These are phyloP conservation scores for Neopelma chrysocephalum DNA, from an alignment of 2,797 vertebrate species.

Conservation along the genomic window DNA sequence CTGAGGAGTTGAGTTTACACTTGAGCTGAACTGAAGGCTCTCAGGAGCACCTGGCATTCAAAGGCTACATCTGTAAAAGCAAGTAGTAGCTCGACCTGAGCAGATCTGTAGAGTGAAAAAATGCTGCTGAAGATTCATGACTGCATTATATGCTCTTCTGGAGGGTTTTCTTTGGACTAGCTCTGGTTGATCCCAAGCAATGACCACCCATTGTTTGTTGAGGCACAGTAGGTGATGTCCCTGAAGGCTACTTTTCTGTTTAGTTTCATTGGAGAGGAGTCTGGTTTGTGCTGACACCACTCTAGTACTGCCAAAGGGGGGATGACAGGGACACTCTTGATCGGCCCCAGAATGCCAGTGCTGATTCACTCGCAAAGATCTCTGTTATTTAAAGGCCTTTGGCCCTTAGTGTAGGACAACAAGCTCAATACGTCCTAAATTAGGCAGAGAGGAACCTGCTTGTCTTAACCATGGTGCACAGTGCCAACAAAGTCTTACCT, in stretches of 20 bases:
- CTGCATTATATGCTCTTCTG: background rate
- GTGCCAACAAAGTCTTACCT: constrained; percentile 75
- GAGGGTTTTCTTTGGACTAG: background rate
- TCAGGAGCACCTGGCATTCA: background rate
- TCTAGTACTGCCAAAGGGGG: background rate
- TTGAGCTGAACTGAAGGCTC: background rate
- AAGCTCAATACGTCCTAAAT: background rate
- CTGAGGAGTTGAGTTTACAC: background rate
- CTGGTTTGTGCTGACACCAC: background rate
- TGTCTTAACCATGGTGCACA: background rate
- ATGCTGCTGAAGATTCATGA: background rate
- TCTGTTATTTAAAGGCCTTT: background rate
- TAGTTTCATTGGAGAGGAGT: background rate
- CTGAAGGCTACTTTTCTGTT: background rate
- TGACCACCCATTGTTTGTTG: background rate
- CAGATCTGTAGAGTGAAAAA: background rate
- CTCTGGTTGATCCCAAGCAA: background rate
- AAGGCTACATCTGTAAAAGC: background rate
- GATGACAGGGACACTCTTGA: background rate
- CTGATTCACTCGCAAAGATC: background rate
- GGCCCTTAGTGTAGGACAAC: background rate
- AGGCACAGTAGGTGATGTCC: background rate
- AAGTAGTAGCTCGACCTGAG: background rate
- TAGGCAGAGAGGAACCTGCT: background rate
- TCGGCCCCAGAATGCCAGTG: background rate